phyloP scores from a whole-genome alignment of 1,140 invertebrate genomes.

The Euschistus heros region DNA sequence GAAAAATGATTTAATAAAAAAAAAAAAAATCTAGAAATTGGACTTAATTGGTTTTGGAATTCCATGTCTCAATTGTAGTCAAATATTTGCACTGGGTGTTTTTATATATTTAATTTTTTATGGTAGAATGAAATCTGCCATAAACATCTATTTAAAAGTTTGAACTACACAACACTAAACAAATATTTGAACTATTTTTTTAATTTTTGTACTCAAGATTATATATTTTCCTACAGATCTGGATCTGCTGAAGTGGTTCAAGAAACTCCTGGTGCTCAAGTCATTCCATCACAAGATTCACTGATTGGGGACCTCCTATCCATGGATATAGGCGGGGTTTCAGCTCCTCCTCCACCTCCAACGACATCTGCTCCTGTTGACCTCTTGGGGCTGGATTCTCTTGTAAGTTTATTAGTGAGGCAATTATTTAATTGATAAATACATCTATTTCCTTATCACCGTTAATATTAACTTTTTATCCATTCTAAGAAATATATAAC shows the following conservation, averaged over 20 bases:
- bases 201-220: constrained; percentile 19
- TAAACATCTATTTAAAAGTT: too few species aligned
- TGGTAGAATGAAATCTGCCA: too few species aligned
- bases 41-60: too few species aligned
- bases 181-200: too few species aligned
- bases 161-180: too few species aligned
- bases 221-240: constrained; percentile 18
- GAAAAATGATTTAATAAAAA: too few species aligned
- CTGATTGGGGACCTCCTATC: constrained; percentile 93
- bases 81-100: too few species aligned
- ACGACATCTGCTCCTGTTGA: constrained; percentile 44
- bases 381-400: constrained; percentile 68
- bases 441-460: background rate
- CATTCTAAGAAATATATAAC: too few species aligned
- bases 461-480: too few species aligned
- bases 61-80: too few species aligned
- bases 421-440: background rate
- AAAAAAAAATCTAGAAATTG: too few species aligned
- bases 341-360: constrained; percentile 39
- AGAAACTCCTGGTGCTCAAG: constrained; percentile 44
- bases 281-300: constrained; percentile 85
- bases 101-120: too few species aligned
- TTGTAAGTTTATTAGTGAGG: constrained; percentile 43
- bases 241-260: constrained; percentile 32
- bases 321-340: constrained; percentile 77